Base-by-base conservation (phyloP, 2,797 vertebrate species). In the Bradypus variegatus region DNA sequence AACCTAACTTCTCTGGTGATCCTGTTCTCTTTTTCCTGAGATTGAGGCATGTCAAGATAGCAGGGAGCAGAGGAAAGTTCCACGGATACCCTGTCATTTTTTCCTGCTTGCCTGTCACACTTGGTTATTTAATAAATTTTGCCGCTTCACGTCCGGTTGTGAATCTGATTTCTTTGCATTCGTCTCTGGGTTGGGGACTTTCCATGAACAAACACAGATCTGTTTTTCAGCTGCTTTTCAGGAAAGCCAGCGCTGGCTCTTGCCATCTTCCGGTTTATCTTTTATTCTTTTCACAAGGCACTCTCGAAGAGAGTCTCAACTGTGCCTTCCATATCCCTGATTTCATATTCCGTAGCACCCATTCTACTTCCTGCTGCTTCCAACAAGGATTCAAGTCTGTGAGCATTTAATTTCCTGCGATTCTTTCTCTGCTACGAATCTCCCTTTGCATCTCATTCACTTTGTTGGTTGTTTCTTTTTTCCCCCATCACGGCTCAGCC, bases 11-110 rank as follows among this genome's bases (percentile, higher is more conserved):
- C 50, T 86, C 62, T 72, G 87, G 3, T 33, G 29, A 79, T 87
- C 65, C 19, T 53, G 21, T 65, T 79, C 80, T 58, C 55, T 58
- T 58, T 21, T 6, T 18, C 55, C 55, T 18, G 16, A 80, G 53
- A 50, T 4, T 16, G 58, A 80, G 64, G 19, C 23, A 78, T 62
- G 72, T 67, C 67, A 53, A 83, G 55, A 25, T 1, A 50, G 33
- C 58, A 58, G 19, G 75, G 36, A 11, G 58, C 36, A 13, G 14
- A 48, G 23, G 33, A 8, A 2, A 15, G 53, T 15, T 48, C 19
- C 6, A 12, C 0, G 3, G 3, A 1, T 9, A 36, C 10, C 50
- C 15, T 62, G 48, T 23, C 25, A 50, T 29, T 73, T 19, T 13
- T 36, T 55, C 38, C 60, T 9, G 45, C 55, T 58, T 36, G 25